Percentiles rank a stretch among this genome's conserved stretches.
Conservation (phyloP, 2,797 vertebrate species). For the Mergus octosetaceus region DNA sequence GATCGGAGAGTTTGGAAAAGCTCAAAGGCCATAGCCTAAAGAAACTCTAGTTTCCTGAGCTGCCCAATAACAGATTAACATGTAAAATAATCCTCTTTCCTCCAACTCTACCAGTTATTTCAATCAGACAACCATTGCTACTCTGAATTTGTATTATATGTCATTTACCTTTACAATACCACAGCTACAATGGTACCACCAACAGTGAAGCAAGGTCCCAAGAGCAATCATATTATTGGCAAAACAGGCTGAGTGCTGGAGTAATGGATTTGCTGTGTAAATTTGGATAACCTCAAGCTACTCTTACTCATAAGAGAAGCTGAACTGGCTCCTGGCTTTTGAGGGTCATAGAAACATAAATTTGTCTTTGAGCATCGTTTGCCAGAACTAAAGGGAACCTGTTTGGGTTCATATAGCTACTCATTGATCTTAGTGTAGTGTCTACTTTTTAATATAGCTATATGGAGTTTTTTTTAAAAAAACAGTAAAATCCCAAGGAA, state of each 20-base stretch:
- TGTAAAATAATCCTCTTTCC: neutral
- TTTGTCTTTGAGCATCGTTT: neutral
- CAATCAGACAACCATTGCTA: neutral
- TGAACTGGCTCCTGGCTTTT: neutral
- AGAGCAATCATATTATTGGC: neutral
- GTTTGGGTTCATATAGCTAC: neutral
- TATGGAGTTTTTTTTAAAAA: neutral
- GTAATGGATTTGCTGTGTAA: neutral
- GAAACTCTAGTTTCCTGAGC: neutral
- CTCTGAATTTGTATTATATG: neutral
- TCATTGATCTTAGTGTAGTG: neutral
- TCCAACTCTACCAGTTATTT: neutral
- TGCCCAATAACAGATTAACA: neutral
- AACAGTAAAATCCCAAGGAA: neutral
- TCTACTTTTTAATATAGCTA: neutral
- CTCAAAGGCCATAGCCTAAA: no score
- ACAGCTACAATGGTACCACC: neutral
- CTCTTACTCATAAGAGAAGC: neutral
- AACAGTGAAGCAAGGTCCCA: neutral
- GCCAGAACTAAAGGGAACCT: neutral
- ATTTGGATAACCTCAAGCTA: neutral
- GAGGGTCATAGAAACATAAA: neutral
- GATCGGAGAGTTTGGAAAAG: no score
- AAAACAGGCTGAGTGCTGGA: neutral
- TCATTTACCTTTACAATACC: neutral